phyloP scores from a whole-genome alignment of 2,113 vertebrate species.

The Hippocampus barbouri region DNA sequence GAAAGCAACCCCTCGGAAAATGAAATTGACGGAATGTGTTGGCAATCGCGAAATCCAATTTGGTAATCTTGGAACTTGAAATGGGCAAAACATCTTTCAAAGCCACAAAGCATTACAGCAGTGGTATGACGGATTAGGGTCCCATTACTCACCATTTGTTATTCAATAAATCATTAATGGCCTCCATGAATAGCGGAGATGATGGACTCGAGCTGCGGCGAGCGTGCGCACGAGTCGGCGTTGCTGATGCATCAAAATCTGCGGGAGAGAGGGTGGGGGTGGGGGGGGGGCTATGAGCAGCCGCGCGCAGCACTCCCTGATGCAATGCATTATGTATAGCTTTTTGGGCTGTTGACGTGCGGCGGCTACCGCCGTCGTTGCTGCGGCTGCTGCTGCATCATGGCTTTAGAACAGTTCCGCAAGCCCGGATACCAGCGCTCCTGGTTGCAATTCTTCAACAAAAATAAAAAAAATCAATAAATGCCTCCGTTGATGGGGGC shows the following conservation, averaged over 20 bases:
- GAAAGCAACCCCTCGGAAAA: conserved; percentile 17
- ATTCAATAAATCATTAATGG: conserved; percentile 79
- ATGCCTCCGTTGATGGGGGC: neutral
- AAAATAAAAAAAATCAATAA: neutral
- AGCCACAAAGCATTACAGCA: conserved; percentile 37
- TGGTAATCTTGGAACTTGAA: conserved; percentile 55
- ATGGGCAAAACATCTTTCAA: conserved; percentile 47
- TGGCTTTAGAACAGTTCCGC: conserved; percentile 21
- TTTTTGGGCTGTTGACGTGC: conserved; percentile 20
- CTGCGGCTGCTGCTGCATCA: neutral
- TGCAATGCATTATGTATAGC: conserved; percentile 54
- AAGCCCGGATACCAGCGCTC: neutral
- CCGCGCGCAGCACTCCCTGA: conserved; percentile 6
- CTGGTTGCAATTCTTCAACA: neutral
- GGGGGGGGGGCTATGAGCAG: neutral
- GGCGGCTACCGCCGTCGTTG: conserved; percentile 19
- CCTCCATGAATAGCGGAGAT: conserved; percentile 68
- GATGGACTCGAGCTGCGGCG: conserved; percentile 54
- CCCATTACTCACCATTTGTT: conserved; percentile 72
- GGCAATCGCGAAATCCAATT: conserved; percentile 60
- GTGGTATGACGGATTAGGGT: conserved; percentile 63
- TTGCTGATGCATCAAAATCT: conserved; percentile 66
- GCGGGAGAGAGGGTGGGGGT: neutral
- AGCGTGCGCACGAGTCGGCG: neutral
- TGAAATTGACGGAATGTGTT: conserved; percentile 53